Percentiles rank a stretch among this genome's conserved stretches.
These are phyloP conservation scores for Istiophorus platypterus DNA, from an alignment of 2,113 vertebrate genomes.

Conservation along the genomic window DNA sequence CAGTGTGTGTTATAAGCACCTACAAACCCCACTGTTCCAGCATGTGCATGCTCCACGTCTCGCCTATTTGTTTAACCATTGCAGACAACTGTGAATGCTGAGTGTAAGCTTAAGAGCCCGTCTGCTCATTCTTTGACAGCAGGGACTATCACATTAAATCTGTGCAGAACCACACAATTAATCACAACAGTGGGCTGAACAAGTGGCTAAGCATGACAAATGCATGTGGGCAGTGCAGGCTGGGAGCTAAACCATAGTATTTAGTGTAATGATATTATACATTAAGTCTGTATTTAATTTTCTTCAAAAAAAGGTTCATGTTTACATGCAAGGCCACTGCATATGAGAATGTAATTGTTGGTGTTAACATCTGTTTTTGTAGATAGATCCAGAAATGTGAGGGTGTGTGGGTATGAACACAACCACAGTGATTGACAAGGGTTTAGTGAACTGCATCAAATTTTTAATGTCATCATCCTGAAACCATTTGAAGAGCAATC, in stretches of 20 bases:
- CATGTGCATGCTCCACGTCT: slow-evolving; percentile 6
- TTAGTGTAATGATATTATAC: slow-evolving; percentile 39
- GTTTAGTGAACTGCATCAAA: slow-evolving; percentile 44
- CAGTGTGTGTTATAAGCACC: slow-evolving; percentile 57
- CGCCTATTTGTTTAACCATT: slow-evolving; percentile 48
- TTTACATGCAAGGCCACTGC: slow-evolving; percentile 22
- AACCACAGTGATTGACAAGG: slow-evolving; percentile 58
- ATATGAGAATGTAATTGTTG: background rate
- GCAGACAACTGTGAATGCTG: slow-evolving; percentile 23
- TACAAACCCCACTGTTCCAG: slow-evolving; percentile 3
- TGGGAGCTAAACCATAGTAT: slow-evolving; percentile 34
- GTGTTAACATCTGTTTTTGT: slow-evolving; percentile 55
- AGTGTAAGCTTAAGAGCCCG: slow-evolving; percentile 18
- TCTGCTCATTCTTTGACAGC: slow-evolving; percentile 44
- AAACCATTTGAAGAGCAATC: slow-evolving; percentile 49
- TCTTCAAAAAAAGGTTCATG: slow-evolving; percentile 27
- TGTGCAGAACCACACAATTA: slow-evolving; percentile 47
- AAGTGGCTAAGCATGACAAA: slow-evolving; percentile 64
- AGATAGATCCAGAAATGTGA: slow-evolving; percentile 48
- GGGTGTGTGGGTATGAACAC: slow-evolving; percentile 47
- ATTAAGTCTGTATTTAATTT: slow-evolving; percentile 50
- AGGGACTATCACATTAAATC: slow-evolving; percentile 57
- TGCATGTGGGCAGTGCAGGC: slow-evolving; percentile 56
- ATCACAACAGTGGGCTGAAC: slow-evolving; percentile 61
- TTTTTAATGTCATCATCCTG: slow-evolving; percentile 49